Conservation (phyloP, 1,140 invertebrate species). For the Macrostomum lignano region DNA sequence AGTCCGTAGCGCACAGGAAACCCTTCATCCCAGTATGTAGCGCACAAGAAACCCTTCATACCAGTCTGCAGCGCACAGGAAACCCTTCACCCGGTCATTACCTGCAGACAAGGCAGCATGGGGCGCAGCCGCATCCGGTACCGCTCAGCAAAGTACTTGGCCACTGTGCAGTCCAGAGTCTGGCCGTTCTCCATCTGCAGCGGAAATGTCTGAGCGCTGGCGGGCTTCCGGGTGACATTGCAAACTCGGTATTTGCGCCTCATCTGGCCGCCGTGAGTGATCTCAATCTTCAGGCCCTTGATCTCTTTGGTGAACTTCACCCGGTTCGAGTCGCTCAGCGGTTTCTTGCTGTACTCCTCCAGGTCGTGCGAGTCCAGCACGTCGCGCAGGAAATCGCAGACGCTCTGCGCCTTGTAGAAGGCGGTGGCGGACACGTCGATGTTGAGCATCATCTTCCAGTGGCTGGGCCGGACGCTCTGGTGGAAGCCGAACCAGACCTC, state of each 20-base stretch:
- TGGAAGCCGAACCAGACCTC: conserved; percentile 99
- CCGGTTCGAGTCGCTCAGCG: conserved; percentile 84
- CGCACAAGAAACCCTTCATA: no score
- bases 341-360: conserved; percentile 76
- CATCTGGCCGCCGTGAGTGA: conserved; percentile 96
- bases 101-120: no score
- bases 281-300: conserved; percentile 94
- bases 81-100: no score
- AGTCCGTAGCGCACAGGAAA: no score
- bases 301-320: conserved; percentile 99
- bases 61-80: no score
- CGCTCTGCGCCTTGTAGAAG: conserved; percentile 97
- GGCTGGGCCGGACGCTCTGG: conserved; percentile 87
- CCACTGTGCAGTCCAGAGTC: conserved; percentile 96
- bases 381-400: conserved; percentile 99
- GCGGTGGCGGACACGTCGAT: conserved; percentile 99
- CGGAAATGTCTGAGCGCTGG: conserved; percentile 47
- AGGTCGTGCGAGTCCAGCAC: conserved; percentile 88
- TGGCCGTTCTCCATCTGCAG: conserved; percentile 92
- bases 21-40: no score
- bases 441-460: conserved; percentile 99
- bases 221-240: conserved; percentile 84
- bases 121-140: conserved; percentile 94
- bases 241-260: conserved; percentile 89
- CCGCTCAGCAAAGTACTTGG: conserved; percentile 96